phyloP scores from a whole-genome alignment of 2,888 invertebrate genomes.

The Lasioglossum zephyrum region DNA sequence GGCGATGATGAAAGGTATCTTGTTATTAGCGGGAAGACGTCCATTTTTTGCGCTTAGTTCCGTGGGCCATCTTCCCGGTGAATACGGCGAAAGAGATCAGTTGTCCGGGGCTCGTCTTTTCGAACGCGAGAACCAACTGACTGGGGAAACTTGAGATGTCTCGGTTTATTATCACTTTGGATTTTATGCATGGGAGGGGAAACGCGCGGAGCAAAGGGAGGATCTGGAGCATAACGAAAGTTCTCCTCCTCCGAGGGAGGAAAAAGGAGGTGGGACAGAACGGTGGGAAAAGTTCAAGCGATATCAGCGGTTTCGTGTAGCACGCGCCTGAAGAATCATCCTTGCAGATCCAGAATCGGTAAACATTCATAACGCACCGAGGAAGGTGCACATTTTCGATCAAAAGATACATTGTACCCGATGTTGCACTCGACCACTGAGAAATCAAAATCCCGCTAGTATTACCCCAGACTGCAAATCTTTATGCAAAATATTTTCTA shows the following conservation, averaged over 20 bases:
- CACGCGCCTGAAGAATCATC: neutral
- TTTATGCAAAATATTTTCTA: neutral
- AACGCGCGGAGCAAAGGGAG: conserved; percentile 34
- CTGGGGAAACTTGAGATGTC: conserved; percentile 45
- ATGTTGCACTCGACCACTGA: neutral
- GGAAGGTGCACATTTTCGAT: neutral
- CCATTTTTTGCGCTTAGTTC: conserved; percentile 48
- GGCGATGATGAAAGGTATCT: neutral
- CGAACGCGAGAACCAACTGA: conserved; percentile 52
- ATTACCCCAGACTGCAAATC: neutral
- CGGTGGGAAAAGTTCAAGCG: conserved; percentile 20
- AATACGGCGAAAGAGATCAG: neutral
- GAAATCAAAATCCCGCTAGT: neutral
- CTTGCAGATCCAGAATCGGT: neutral
- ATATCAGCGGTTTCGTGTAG: neutral
- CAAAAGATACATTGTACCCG: neutral
- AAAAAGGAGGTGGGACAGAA: conserved; percentile 11
- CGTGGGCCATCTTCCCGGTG: conserved; percentile 17
- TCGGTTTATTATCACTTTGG: conserved; percentile 59
- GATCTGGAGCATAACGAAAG: conserved; percentile 62
- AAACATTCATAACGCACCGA: neutral
- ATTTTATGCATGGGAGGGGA: conserved; percentile 45
- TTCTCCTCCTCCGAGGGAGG: conserved; percentile 33
- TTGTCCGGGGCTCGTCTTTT: conserved; percentile 23
- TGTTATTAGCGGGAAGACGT: conserved; percentile 6